These are phyloP conservation scores for Chaunax sp. DNA, from an alignment of 2,797 vertebrate genomes.

Conservation along the genomic window DNA sequence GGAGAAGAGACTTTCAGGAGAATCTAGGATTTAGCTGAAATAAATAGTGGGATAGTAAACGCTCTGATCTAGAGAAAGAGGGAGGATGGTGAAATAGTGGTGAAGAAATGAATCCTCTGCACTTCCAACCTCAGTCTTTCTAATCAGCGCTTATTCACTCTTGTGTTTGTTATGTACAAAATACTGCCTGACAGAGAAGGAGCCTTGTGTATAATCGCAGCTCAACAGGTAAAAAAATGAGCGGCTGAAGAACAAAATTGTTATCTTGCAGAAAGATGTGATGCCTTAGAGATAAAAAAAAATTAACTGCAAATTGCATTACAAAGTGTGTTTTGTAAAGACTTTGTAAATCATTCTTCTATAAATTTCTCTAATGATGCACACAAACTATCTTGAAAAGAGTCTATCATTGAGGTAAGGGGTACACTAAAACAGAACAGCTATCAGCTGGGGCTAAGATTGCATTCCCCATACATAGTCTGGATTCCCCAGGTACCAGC, in stretches of 20 bases:
- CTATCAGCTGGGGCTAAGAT: constrained; percentile 65
- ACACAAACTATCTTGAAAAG: constrained; percentile 12
- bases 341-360: neutral
- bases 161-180: neutral
- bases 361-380: neutral
- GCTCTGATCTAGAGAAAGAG: constrained; percentile 2
- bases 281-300: neutral
- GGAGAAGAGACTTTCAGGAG: neutral
- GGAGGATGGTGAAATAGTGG: constrained; percentile 1
- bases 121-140: constrained; percentile 8
- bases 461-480: constrained; percentile 67
- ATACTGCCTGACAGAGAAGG: neutral
- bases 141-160: neutral
- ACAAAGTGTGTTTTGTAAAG: neutral
- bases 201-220: neutral
- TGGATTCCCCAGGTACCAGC: constrained; percentile 73
- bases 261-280: neutral
- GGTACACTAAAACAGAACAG: constrained; percentile 15
- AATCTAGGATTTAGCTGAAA: neutral
- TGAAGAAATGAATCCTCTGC: constrained; percentile 5
- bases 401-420: constrained; percentile 20
- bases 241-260: neutral
- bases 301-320: neutral
- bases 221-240: neutral
- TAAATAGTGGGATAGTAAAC: neutral